Evolutionary conservation across 2,797 vertebrate species (phyloP).

Genomic region (Manis javanica): DNA sequence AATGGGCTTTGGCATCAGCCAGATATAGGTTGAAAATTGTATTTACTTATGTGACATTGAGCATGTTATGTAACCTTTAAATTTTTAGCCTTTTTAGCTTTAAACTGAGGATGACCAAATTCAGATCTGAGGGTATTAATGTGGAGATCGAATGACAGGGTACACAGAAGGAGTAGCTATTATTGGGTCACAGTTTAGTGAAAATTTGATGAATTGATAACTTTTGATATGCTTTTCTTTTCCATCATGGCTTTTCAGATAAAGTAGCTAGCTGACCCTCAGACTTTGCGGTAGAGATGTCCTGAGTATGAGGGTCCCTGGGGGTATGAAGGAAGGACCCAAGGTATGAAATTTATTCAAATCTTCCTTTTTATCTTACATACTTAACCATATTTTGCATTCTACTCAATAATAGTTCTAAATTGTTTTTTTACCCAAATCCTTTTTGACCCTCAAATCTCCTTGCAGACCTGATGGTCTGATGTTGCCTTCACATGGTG

Average conservation of each 20-base stretch:
- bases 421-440: background rate
- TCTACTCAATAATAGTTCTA: background rate
- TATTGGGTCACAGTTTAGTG: background rate
- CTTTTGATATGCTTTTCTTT: constrained; percentile 23
- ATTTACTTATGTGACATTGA: background rate
- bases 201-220: background rate
- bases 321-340: background rate
- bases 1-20: constrained; percentile 1
- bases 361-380: constrained; percentile 21
- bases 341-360: background rate
- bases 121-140: background rate
- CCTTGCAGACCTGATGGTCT: background rate
- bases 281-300: background rate
- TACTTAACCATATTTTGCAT: background rate
- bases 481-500: background rate
- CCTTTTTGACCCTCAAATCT: background rate
- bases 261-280: background rate
- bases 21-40: background rate
- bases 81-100: constrained; percentile 30
- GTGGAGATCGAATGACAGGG: background rate
- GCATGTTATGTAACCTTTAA: background rate
- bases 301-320: background rate
- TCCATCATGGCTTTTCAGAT: background rate
- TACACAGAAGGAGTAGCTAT: background rate
- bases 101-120: background rate